Percentiles rank a stretch among this genome's conserved stretches.
Evolutionary conservation across 2,797 vertebrate genomes (phyloP).

Genomic region (Dermochelys coriacea): DNA sequence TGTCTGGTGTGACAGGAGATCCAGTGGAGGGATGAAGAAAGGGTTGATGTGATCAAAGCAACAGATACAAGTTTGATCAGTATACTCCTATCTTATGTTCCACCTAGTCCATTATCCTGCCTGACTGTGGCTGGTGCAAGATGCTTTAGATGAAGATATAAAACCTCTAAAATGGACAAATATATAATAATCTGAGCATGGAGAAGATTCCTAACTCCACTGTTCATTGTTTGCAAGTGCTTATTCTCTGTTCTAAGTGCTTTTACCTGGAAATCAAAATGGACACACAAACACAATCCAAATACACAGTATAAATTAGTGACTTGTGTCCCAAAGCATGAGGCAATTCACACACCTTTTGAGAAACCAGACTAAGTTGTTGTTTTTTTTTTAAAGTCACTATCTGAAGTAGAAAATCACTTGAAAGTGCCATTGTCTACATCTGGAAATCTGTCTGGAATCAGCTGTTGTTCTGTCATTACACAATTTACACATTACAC

Average conservation of each 20-base stretch:
- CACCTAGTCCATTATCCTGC: background rate
- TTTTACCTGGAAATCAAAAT: background rate
- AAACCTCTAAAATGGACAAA: background rate
- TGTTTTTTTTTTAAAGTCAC: background rate
- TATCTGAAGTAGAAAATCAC: background rate
- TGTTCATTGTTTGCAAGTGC: background rate
- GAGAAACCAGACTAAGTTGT: background rate
- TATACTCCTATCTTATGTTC: background rate
- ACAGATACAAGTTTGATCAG: background rate
- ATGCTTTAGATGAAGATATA: background rate
- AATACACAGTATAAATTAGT: background rate
- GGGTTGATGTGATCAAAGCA: rapidly evolving
- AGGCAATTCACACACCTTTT: background rate
- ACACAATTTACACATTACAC: no score
- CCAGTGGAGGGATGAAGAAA: background rate
- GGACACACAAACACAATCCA: background rate
- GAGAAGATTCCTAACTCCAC: background rate
- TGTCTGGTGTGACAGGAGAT: background rate
- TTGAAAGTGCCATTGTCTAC: background rate
- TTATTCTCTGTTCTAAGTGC: background rate
- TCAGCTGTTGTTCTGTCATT: background rate
- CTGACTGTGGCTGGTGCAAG: background rate
- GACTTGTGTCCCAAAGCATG: background rate
- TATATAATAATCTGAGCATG: background rate
- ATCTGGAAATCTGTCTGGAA: background rate